Evolutionary conservation across 1,140 invertebrate species (phyloP).

Genomic region (Drosophila ficusphila): DNA sequence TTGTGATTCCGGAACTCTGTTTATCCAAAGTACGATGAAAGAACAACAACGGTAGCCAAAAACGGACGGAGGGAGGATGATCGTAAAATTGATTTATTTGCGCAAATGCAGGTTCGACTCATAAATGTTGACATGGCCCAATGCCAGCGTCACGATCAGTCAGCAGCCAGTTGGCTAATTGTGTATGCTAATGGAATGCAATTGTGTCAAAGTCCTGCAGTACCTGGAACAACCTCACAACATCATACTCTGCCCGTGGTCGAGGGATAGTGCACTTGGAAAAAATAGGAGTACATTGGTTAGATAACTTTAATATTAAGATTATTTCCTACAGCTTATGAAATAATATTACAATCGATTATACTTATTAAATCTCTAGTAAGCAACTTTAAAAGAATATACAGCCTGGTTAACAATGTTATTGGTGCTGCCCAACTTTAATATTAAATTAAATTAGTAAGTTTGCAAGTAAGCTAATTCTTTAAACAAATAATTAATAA

Average conservation of each 20-base stretch:
- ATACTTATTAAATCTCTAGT: too few species aligned
- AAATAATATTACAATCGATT: too few species aligned
- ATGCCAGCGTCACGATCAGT: conserved; percentile 64
- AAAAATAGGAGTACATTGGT: too few species aligned
- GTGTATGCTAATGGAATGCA: conserved; percentile 81
- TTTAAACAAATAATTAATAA: too few species aligned
- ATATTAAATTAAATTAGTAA: too few species aligned
- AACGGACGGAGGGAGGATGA: conserved; percentile 23
- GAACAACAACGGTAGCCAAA: conserved; percentile 64
- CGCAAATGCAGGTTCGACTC: conserved; percentile 48
- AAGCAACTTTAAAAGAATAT: too few species aligned
- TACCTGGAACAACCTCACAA: conserved; percentile 57
- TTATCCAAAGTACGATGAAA: conserved; percentile 60
- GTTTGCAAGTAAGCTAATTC: too few species aligned
- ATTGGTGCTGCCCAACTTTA: too few species aligned
- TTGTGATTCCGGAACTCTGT: conserved; percentile 23
- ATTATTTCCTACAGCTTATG: too few species aligned
- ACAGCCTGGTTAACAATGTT: too few species aligned
- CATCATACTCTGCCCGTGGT: conserved; percentile 29
- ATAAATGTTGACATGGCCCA: conserved; percentile 62
- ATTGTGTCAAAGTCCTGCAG: conserved; percentile 76
- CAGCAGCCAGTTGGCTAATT: conserved; percentile 63
- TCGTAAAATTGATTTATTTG: conserved; percentile 63
- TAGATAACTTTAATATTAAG: too few species aligned
- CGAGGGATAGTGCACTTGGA: conserved; percentile 14